Base-by-base conservation (phyloP, 2,797 vertebrate genomes). In the Ambastaia sidthimunki region DNA sequence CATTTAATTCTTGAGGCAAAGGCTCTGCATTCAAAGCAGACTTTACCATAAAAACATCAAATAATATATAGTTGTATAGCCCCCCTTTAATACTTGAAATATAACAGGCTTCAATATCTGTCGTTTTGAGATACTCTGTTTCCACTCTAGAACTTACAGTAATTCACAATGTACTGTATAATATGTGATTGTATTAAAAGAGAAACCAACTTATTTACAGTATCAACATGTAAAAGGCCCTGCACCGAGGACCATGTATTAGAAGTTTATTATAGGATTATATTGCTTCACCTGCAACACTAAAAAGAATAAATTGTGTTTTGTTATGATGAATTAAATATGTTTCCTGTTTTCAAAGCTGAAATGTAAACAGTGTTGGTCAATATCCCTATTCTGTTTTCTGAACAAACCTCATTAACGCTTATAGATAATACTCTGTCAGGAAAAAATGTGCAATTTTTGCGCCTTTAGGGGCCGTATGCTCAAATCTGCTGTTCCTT, bases 11-110 rank as follows among this genome's bases (percentile, higher is more conserved):
- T 65, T 48, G 65, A 82, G 16, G 41, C 23, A 59, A 71, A 67
- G 41, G 23, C 78, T 21, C 72, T 18, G 73, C 81, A 78, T 81
- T 82, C 62, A 75, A 21, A 85, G 48, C 31, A 48, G 31, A 71
- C 18, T n/a, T 31, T 28, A 52, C 7, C 9, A 25, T 13, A 23
- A 18, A 37, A 37, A 34, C 21, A 70, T 77, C 2, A 62, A 70
- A 44, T 52, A n/a, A 73, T 21, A 57, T 57, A n/a, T 25, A 13
- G 23, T 28, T 60, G 23, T 60, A 60, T 60, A 60, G 57, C 5
- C 23, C 57, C 57, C 13, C 23, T 11, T 60, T 85, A 88, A 88
- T 93, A 94, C 92, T 93, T 93, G 92, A 94, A 93, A 91, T 91
- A 85, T 92, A 89, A 89, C 87, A 82, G 81, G 87, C 90, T 89